A percentile compares a stretch with the other conserved stretches of the same genome.
These are phyloP conservation scores for Tupiocoris notatus DNA, from an alignment of 2,888 invertebrate species.

Conservation along the genomic window DNA sequence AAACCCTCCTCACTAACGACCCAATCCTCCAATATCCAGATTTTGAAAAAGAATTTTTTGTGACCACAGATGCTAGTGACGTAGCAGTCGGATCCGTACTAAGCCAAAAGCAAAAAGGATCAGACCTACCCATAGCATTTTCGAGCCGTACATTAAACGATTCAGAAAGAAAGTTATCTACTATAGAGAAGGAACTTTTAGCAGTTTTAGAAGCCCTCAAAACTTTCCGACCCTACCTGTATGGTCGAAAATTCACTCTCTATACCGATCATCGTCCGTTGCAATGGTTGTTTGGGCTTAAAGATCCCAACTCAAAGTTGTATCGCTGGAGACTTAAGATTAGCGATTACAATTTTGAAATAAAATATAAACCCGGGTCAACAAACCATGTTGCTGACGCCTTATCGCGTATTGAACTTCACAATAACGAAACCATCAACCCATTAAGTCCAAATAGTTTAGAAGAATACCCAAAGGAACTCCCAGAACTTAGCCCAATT, in stretches of 20 bases:
- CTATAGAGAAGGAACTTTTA: not conserved
- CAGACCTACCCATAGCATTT: not conserved
- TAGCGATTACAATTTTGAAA: conserved; percentile 51
- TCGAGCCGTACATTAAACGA: not conserved
- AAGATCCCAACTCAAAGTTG: not conserved
- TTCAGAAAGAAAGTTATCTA: not conserved
- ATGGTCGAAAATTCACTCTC: not conserved
- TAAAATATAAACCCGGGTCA: conserved; percentile 51
- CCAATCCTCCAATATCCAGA: not conserved
- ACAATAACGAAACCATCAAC: not conserved
- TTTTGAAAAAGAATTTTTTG: not conserved
- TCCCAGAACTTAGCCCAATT: no score
- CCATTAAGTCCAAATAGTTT: no score
- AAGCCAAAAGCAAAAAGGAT: not conserved
- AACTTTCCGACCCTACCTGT: not conserved
- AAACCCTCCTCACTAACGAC: not conserved
- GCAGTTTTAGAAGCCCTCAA: not conserved
- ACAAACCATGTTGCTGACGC: conserved; percentile 52
- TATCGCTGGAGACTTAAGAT: conserved; percentile 52
- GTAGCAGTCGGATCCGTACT: not conserved
- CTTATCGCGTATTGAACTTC: conserved; percentile 25
- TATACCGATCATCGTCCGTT: not conserved
- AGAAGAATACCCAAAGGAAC: no score
- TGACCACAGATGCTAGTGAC: not conserved
- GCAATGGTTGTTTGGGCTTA: not conserved